A percentile compares a stretch with the other conserved stretches of the same genome.
These are phyloP conservation scores for Corythornis cristatus DNA, from an alignment of 2,113 vertebrate genomes.

Conservation along the genomic window DNA sequence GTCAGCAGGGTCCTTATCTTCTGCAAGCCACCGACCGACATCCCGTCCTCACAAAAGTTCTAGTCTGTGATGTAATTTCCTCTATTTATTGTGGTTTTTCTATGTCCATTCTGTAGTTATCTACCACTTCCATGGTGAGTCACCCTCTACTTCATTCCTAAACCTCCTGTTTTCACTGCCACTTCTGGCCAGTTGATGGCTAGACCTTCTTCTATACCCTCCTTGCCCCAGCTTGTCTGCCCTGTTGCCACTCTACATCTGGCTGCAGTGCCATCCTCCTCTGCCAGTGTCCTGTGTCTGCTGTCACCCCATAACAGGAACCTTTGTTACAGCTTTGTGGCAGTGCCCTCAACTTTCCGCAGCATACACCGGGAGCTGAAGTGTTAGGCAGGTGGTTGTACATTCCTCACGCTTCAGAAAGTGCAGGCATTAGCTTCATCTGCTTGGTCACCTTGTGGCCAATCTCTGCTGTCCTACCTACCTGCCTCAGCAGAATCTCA, in stretches of 20 bases:
- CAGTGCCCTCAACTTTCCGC: background rate
- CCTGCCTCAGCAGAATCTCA: background rate
- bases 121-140: background rate
- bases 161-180: background rate
- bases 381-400: accelerated
- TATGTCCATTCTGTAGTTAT: background rate
- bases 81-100: background rate
- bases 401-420: background rate
- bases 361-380: background rate
- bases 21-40: background rate
- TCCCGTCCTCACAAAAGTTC: background rate
- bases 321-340: background rate
- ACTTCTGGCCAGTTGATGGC: background rate
- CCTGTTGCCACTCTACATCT: no score
- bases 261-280: background rate
- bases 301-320: background rate
- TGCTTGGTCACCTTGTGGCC: background rate
- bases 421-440: background rate
- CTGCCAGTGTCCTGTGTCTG: background rate
- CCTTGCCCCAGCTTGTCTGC: background rate
- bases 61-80: accelerated
- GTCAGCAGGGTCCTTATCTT: background rate
- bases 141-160: background rate
- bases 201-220: background rate
- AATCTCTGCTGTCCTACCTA: background rate